Evolutionary conservation across 2,888 invertebrate genomes (phyloP).

Genomic region (Branchellion lobata): DNA sequence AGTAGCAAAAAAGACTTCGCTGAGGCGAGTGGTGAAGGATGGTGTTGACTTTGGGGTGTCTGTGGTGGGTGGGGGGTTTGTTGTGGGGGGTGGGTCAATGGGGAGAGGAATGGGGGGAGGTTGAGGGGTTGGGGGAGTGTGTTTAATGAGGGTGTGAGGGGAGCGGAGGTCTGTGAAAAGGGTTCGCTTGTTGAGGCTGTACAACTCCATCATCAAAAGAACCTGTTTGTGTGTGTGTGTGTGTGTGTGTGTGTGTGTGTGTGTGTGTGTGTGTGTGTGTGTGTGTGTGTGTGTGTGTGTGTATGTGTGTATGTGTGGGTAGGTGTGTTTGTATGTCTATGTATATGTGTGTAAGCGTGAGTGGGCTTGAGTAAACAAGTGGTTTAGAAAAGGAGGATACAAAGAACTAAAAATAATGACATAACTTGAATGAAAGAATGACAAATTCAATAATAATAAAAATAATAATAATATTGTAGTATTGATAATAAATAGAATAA

Average conservation of each 20-base stretch:
- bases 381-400: too few relatives aligned
- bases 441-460: neutral
- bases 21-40: neutral
- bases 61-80: neutral
- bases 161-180: conserved; percentile 42
- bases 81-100: neutral
- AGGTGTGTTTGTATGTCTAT: too few relatives aligned
- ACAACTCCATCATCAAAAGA: conserved; percentile 49
- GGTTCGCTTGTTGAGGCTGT: conserved; percentile 47
- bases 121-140: neutral
- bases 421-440: too few relatives aligned
- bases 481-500: neutral
- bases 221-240: conserved; percentile 15
- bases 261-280: too few relatives aligned
- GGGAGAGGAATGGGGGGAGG: conserved; percentile 9
- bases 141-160: conserved; percentile 14
- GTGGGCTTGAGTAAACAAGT: too few relatives aligned
- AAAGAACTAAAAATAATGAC: too few relatives aligned
- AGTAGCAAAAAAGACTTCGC: neutral
- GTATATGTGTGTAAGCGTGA: too few relatives aligned
- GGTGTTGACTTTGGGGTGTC: neutral
- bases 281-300: too few relatives aligned
- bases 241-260: too few relatives aligned
- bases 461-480: conserved; percentile 8
- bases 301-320: too few relatives aligned